phyloP scores from a whole-genome alignment of 2,888 invertebrate species.

The Prosopocoilus inquinatus region DNA sequence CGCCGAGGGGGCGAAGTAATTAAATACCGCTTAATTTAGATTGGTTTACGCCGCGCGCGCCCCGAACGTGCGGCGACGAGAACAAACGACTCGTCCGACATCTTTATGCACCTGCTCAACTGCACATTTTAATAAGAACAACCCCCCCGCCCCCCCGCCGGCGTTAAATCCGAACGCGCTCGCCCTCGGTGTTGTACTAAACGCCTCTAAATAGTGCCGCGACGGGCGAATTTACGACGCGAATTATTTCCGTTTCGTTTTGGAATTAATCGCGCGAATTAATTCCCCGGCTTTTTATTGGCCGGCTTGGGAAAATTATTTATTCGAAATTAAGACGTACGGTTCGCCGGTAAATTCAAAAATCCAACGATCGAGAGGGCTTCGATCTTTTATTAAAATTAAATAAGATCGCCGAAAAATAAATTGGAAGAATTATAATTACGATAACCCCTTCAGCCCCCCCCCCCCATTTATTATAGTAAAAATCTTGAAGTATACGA shows the following conservation, averaged over 20 bases:
- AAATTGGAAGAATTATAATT: too few relatives aligned
- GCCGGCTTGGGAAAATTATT: too few relatives aligned
- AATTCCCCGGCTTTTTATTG: neutral
- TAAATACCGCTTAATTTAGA: slow-evolving; percentile 38
- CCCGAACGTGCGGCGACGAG: slow-evolving; percentile 22
- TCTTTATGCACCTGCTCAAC: slow-evolving; percentile 28
- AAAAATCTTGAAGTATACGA: too few relatives aligned
- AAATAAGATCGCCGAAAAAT: too few relatives aligned
- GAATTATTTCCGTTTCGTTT: slow-evolving; percentile 18
- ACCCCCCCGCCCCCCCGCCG: too few relatives aligned
- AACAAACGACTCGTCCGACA: slow-evolving; percentile 28
- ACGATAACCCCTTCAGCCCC: too few relatives aligned
- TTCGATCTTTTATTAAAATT: too few relatives aligned
- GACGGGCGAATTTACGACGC: slow-evolving; percentile 18
- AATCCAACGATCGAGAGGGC: too few relatives aligned
- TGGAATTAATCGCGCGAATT: slow-evolving; percentile 9
- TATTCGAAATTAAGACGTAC: too few relatives aligned
- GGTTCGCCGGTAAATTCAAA: too few relatives aligned
- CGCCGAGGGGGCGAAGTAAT: slow-evolving; percentile 27
- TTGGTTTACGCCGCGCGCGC: slow-evolving; percentile 32
- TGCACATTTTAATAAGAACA: slow-evolving; percentile 20
- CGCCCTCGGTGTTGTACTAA: slow-evolving; percentile 16
- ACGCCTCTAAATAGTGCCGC: slow-evolving; percentile 15
- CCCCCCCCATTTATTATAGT: too few relatives aligned
- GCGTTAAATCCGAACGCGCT: slow-evolving; percentile 17